Evolutionary conservation across 2,888 invertebrate genomes (phyloP).

Genomic region (Drosophila peninsularis): DNA sequence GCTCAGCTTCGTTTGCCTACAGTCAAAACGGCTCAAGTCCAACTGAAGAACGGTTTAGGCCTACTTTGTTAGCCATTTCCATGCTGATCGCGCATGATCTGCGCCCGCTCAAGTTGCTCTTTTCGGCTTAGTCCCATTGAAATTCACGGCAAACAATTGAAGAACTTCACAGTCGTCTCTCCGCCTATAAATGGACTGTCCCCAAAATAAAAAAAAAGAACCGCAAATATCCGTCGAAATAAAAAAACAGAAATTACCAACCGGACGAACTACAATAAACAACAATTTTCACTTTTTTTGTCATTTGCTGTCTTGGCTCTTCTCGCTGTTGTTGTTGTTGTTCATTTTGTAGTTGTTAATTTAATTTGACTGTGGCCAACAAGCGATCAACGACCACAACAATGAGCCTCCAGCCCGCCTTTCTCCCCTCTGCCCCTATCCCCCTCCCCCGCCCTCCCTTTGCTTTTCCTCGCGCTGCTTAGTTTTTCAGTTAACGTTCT

Average conservation of each 20-base stretch:
- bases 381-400: constrained; percentile 72
- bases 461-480: constrained; percentile 25
- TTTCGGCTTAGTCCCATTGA: constrained; percentile 37
- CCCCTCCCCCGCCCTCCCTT: neutral
- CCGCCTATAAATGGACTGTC: constrained; percentile 48
- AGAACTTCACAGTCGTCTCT: constrained; percentile 24
- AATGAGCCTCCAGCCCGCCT: constrained; percentile 25
- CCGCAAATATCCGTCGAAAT: constrained; percentile 69
- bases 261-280: constrained; percentile 70
- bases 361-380: constrained; percentile 70
- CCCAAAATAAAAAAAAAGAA: constrained; percentile 41
- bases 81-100: constrained; percentile 10
- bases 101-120: constrained; percentile 2
- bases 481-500: constrained; percentile 48
- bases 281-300: constrained; percentile 74
- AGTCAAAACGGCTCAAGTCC: neutral
- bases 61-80: neutral
- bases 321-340: constrained; percentile 11
- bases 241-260: constrained; percentile 31
- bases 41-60: neutral
- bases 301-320: constrained; percentile 49
- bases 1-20: neutral
- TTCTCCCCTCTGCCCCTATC: neutral
- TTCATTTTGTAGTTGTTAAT: constrained; percentile 55
- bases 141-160: constrained; percentile 49